Evolutionary conservation across 1,140 invertebrate genomes (phyloP), one percentile per base, ranked within the genome.

Genomic region (Diorhabda sublineata): DNA sequence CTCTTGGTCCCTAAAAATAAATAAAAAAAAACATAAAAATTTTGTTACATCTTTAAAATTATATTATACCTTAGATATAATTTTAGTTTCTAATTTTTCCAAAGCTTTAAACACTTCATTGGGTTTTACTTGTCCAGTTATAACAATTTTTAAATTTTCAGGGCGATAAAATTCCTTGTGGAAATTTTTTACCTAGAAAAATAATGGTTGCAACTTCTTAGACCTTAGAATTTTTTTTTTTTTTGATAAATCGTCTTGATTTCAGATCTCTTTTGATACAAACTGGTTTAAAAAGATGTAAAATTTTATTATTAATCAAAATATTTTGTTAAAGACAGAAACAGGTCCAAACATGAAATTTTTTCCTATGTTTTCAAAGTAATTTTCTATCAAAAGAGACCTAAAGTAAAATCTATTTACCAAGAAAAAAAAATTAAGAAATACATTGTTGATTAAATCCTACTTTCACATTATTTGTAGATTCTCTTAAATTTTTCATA

Each of bases 101-200:
- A 97, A 79, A 8, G 88, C 87, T 76, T 87, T 83, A 79, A 96
- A 93, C 2, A 97, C 86, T 74, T 94, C 86, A 3, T 89, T 83
- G 58, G 90, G 85, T 61, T 90, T 86, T 4, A 97, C 87, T 81
- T 90, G 88, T 1, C 95, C 95, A 58, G 90, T 89, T 61, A 97
- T 88, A 67, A 96, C 91, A 3, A 97, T 81, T 69, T 89, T 90
- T 59, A 97, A 81, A 82, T 98, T 98, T 81, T 95, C 93, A n/a
- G 95, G 88, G 45, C 94, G 85, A 81, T 98, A 98, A 82, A 92
- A 96, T 64, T 91, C 83, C 75, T 89, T 89, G 77, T 98, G 96
- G 76, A 91, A 98, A 45, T 87, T 83, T 72, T 83, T 86, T 42
- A 93, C 89, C 91, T 93, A 76, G 65, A 81, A 82, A 68, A 64